Base-by-base conservation (phyloP, 2,888 invertebrate species). In the Subacronicta megacephala region DNA sequence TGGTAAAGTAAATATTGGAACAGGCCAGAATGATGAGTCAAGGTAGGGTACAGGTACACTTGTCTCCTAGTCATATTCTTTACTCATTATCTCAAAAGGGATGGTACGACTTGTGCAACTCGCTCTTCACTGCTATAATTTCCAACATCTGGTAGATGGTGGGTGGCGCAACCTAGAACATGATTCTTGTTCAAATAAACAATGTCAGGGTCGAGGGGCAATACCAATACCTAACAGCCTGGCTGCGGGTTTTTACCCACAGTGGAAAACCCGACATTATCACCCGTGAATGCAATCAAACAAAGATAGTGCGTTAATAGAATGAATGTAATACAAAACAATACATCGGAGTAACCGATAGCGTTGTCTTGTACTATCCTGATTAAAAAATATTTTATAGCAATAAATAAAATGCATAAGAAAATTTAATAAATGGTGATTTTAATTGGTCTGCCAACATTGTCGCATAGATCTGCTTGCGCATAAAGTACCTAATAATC, bases 201-300 rank as follows among this genome's bases (percentile, higher is more conserved):
- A 60, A 64, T 50, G 29, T 7, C 57, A 41, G 52, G 62, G 54
- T 55, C 68, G 62, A 37, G 35, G 41, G 17, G 42, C 44, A 51
- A 45, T 31, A 40, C 56, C 36, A 16, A 23, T 46, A 57, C 29
- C 16, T 53, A 44, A 52, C 23, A 33, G 42, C 45, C 23, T 17
- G 9, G 43, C 31, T n/a, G n/a, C 35, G 31, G 69, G 68, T 37
- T 46, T n/a, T 46, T 50, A 41, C 68, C 73, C 52, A 23, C 33
- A 12, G 7, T 45, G 73, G 52, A 33, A 72, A 69, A 49, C 31
- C 73, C 67, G 44, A 13, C 40, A 44, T 56, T 60, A 61, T 66
- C 47, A 47, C 52, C 49, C 40, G 31, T 57, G 36, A 40, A 36
- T 52, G 42, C 52, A 61, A 66, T 58, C 62, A 58, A 54, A 67